phyloP scores from a whole-genome alignment of 2,888 invertebrate species.

The Leptopilina drosophilae region DNA sequence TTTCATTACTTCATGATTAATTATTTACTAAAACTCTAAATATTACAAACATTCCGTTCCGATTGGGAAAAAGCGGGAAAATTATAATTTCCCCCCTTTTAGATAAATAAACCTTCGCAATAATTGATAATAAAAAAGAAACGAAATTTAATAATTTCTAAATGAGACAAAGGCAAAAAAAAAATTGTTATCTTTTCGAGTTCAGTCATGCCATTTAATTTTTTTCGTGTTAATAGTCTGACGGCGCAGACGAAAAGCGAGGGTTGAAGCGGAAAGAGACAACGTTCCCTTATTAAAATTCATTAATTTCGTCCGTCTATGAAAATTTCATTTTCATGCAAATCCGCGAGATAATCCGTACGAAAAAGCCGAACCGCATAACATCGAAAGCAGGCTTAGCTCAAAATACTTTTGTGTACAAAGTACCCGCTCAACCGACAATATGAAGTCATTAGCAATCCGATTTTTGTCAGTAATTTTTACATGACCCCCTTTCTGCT shows the following conservation, averaged over 20 bases:
- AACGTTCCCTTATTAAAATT: conserved; percentile 73
- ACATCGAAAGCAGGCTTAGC: conserved; percentile 53
- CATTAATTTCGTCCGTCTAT: conserved; percentile 74
- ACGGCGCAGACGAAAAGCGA: conserved; percentile 51
- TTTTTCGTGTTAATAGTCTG: conserved; percentile 61
- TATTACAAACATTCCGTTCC: no score
- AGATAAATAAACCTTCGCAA: no score
- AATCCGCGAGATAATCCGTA: conserved; percentile 68
- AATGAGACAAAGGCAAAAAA: background rate
- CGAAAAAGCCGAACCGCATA: conserved; percentile 60
- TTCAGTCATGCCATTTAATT: conserved; percentile 58
- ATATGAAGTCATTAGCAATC: conserved; percentile 27
- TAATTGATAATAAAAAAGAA: background rate
- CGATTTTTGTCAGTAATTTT: conserved; percentile 10
- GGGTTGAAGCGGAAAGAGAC: conserved; percentile 55
- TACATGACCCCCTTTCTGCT: background rate
- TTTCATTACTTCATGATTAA: no score
- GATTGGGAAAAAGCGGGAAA: no score
- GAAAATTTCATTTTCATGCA: conserved; percentile 76
- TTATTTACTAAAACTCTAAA: no score
- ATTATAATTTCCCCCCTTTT: no score
- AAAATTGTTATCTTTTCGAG: conserved; percentile 19
- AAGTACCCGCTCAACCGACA: conserved; percentile 39
- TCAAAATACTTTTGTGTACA: conserved; percentile 38
- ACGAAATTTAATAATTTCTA: background rate